phyloP scores from a whole-genome alignment of 2,888 invertebrate species.

The Calameuta idolon region DNA sequence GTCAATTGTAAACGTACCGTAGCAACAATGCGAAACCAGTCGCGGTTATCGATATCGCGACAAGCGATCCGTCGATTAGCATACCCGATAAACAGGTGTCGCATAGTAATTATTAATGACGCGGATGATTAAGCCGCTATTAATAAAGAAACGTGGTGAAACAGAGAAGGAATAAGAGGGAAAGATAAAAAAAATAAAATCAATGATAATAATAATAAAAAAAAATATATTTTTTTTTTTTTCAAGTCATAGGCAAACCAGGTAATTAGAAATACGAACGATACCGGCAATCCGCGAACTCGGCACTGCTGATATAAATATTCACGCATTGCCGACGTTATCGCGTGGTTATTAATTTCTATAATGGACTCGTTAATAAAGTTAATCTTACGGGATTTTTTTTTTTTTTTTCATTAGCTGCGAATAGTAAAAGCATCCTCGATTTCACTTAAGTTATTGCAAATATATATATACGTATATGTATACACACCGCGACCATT shows the following conservation, averaged over 20 bases:
- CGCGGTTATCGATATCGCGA: neutral
- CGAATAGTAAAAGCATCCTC: too few species aligned
- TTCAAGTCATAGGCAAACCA: neutral
- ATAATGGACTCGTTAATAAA: neutral
- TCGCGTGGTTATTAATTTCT: constrained; percentile 5
- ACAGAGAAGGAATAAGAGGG: too few species aligned
- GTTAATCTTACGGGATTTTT: too few species aligned
- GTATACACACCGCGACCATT: too few species aligned
- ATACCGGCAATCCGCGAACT: neutral
- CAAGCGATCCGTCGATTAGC: constrained; percentile 1
- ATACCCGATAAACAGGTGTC: constrained; percentile 7
- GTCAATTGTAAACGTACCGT: too few species aligned
- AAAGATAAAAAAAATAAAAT: neutral
- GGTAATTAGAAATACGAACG: neutral
- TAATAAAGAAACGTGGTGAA: neutral
- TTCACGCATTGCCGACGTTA: neutral
- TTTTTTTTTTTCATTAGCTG: too few species aligned
- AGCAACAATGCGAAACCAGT: too few species aligned
- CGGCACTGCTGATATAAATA: too few species aligned
- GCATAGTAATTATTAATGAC: constrained; percentile 6
- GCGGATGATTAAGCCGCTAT: neutral
- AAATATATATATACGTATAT: too few species aligned
- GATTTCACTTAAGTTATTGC: too few species aligned
- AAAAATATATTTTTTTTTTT: neutral
- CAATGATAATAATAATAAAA: neutral